Conservation (phyloP, 2,888 invertebrate species). For the Acanthacorydalis orientalis region DNA sequence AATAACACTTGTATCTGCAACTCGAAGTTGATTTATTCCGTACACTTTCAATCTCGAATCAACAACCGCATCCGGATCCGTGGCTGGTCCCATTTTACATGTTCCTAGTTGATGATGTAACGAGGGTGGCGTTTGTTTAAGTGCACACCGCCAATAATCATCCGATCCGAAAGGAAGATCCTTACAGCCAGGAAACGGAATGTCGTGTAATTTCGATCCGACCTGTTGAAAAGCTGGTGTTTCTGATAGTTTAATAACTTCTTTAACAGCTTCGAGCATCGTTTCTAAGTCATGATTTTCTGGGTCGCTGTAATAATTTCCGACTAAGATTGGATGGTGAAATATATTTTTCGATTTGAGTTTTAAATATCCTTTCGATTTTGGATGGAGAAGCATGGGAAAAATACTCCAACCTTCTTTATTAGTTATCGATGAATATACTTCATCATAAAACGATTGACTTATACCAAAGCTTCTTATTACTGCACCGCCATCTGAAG, state of each 20-base stretch:
- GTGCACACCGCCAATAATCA: slow-evolving; percentile 34
- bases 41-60: slow-evolving; percentile 33
- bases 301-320: slow-evolving; percentile 61
- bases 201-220: slow-evolving; percentile 23
- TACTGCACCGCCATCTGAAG: slow-evolving; percentile 30
- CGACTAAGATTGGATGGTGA: slow-evolving; percentile 54
- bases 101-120: slow-evolving; percentile 36
- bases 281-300: slow-evolving; percentile 34
- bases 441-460: slow-evolving; percentile 1
- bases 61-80: slow-evolving; percentile 36
- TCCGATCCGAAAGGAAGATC: slow-evolving; percentile 24
- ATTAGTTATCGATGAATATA: slow-evolving; percentile 24
- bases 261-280: slow-evolving; percentile 31
- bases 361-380: slow-evolving; percentile 48
- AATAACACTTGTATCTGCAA: slow-evolving; percentile 37
- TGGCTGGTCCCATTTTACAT: slow-evolving; percentile 35
- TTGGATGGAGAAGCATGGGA: slow-evolving; percentile 55
- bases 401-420: slow-evolving; percentile 29
- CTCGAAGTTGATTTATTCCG: slow-evolving; percentile 31
- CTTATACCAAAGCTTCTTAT: background rate
- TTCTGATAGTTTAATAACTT: slow-evolving; percentile 29
- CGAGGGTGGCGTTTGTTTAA: slow-evolving; percentile 27
- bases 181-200: slow-evolving; percentile 32
- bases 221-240: slow-evolving; percentile 30
- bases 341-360: slow-evolving; percentile 55